These are phyloP conservation scores for Chironomus tentans DNA, from an alignment of 2,888 invertebrate species.

Conservation along the genomic window DNA sequence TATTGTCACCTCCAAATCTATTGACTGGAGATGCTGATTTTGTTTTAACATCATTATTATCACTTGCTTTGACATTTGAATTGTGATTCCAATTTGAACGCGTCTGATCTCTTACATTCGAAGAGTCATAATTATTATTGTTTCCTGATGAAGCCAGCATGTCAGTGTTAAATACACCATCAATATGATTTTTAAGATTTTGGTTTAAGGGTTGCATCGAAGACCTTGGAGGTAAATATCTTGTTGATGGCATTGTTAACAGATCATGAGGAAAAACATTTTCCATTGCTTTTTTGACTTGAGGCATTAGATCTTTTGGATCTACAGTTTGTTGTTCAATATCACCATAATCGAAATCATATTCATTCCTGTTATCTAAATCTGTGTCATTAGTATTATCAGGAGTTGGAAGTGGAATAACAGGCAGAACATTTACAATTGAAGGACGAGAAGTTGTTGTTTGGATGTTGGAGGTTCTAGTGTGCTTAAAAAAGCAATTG, in stretches of 20 bases:
- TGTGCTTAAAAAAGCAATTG: neutral
- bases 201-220: neutral
- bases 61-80: neutral
- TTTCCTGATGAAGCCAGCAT: neutral
- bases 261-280: slow-evolving; percentile 7
- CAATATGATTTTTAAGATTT: neutral
- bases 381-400: neutral
- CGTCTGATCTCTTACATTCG: neutral
- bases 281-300: neutral
- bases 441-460: neutral
- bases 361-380: neutral
- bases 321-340: neutral
- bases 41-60: neutral
- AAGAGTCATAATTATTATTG: neutral
- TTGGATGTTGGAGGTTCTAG: neutral
- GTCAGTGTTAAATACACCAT: neutral
- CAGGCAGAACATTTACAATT: neutral
- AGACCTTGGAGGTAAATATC: neutral
- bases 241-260: neutral
- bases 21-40: neutral
- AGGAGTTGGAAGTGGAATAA: neutral
- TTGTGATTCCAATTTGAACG: neutral
- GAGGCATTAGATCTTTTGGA: neutral
- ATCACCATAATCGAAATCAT: neutral
- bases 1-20: neutral